These are phyloP conservation scores for Chrysolina americana DNA, from an alignment of 2,888 invertebrate species.

Conservation along the genomic window DNA sequence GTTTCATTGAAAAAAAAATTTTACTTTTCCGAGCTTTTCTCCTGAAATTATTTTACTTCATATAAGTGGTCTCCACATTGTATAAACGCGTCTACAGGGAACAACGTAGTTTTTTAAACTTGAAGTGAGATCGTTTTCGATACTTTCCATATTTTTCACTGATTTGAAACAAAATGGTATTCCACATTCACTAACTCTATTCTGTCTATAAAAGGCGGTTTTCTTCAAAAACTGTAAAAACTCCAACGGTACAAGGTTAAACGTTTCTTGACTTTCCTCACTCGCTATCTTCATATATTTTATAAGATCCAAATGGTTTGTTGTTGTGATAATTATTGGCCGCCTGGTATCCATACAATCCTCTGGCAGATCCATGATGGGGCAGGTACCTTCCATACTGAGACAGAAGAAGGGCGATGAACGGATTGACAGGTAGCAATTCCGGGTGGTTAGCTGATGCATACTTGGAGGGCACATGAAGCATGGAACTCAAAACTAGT, in stretches of 20 bases:
- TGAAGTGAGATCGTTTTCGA: too few relatives aligned
- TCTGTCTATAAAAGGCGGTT: too few relatives aligned
- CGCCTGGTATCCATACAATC: conserved; percentile 76
- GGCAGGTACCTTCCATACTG: conserved; percentile 77
- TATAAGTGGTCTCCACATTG: too few relatives aligned
- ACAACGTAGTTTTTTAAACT: too few relatives aligned
- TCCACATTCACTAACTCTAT: too few relatives aligned
- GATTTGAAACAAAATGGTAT: too few relatives aligned
- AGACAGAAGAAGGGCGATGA: conserved; percentile 75
- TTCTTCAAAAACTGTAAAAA: too few relatives aligned
- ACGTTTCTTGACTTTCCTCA: conserved; percentile 12
- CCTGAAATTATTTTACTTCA: too few relatives aligned
- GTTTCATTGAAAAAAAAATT: too few relatives aligned
- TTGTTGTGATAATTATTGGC: conserved; percentile 79
- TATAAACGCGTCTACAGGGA: too few relatives aligned
- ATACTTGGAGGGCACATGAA: conserved; percentile 58
- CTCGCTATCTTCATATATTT: conserved; percentile 68
- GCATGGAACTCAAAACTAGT: conserved; percentile 59
- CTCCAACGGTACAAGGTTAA: not conserved
- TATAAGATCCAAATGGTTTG: conserved; percentile 77
- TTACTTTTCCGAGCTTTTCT: too few relatives aligned
- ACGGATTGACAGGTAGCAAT: conserved; percentile 74
- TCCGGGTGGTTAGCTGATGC: conserved; percentile 72
- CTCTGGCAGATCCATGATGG: conserved; percentile 65
- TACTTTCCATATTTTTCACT: too few relatives aligned